Percentiles rank a stretch among this genome's conserved stretches.
These are phyloP conservation scores for Megamerina dolium DNA, from an alignment of 2,888 invertebrate genomes.

Conservation along the genomic window DNA sequence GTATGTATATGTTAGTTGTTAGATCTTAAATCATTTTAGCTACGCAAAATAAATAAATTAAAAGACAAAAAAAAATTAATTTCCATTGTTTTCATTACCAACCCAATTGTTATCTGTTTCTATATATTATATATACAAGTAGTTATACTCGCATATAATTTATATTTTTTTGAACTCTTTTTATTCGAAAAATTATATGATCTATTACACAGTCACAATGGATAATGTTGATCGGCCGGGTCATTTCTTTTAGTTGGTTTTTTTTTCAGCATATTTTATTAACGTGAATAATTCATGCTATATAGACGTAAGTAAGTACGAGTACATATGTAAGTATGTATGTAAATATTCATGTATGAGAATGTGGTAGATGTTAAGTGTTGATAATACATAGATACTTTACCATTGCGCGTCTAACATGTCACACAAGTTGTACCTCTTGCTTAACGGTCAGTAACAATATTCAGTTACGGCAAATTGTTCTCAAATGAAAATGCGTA, in stretches of 20 bases:
- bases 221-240: too few species aligned
- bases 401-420: too few species aligned
- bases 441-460: slow-evolving; percentile 1
- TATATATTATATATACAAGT: too few species aligned
- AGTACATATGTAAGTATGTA: too few species aligned
- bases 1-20: too few species aligned
- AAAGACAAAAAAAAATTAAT: slow-evolving; percentile 23
- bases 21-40: slow-evolving; percentile 32
- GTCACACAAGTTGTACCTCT: too few species aligned
- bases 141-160: slow-evolving; percentile 37
- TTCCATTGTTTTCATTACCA: slow-evolving; percentile 31
- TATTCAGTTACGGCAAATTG: slow-evolving; percentile 8
- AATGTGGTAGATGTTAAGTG: too few species aligned
- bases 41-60: slow-evolving; percentile 11
- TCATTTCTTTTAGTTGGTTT: too few species aligned
- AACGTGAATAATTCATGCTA: slow-evolving; percentile 42
- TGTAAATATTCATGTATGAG: too few species aligned
- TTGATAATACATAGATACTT: too few species aligned
- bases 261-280: slow-evolving; percentile 45
- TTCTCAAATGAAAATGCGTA: slow-evolving; percentile 5
- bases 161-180: slow-evolving; percentile 11
- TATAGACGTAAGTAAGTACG: too few species aligned
- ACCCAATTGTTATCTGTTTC: neutral
- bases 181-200: slow-evolving; percentile 28
- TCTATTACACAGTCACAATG: slow-evolving; percentile 39